Base-by-base conservation (phyloP, 2,797 vertebrate species). In the Pseudomugil gertrudae region DNA sequence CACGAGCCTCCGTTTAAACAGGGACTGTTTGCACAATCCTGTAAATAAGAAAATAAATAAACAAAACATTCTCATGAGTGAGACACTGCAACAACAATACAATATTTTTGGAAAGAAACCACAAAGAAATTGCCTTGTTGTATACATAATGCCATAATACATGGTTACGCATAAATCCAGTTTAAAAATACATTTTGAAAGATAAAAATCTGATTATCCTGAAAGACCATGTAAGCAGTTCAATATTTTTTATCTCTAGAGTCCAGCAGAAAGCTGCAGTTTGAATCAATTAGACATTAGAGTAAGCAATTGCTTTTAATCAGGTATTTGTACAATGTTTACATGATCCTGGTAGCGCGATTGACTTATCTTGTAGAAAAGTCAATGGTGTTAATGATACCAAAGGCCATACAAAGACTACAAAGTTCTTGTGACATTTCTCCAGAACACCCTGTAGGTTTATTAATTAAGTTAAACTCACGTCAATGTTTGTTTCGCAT, bases 401-500 rank as follows among this genome's bases (percentile, higher is more conserved):
- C 45, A 79, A 81, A 85, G 76, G 75, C 74, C 75, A 84, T 54
- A 60, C 57, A 78, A 56, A 56, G 77, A 69, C 79, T 51, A 67
- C 36, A 54, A 63, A 74, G 73, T 52, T 72, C 63, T 78, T 50
- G 58, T 43, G 77, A 62, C 52, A 29, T 54, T 74, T 56, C 21
- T 61, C 26, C 52, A 51, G 15, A 83, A 71, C 33, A 35, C 61
- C 60, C 54, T 32, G 68, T 14, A 29, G 75, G 71, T 68, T 73
- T 62, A 71, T 78, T 75, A 81, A 74, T 79, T 58, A 76, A 64
- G 54, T 32, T 69, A 47, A 14, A 88, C 94, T 89, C 93, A 96
- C 94, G 17, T 96, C 90, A 76, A 95, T 88, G 87, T 95, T 93
- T 61, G 77, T 90, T 80, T 95, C 90, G 78, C 94, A 96, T 91